A percentile compares a stretch with the other conserved stretches of the same genome.
Evolutionary conservation across 2,797 vertebrate species (phyloP).

Genomic region (Mormyrus hasselquistii): DNA sequence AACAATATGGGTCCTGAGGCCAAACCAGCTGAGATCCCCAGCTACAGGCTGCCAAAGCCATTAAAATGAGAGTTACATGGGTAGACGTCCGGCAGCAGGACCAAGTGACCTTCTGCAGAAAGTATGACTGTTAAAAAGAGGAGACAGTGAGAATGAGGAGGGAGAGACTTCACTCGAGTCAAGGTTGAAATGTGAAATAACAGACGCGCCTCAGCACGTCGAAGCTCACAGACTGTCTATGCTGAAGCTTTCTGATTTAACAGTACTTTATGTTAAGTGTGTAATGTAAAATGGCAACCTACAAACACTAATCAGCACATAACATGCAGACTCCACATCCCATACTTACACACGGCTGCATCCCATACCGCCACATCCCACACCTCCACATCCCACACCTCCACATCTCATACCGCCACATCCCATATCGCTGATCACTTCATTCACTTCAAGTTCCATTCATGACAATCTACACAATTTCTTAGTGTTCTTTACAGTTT

Average conservation of each 20-base stretch:
- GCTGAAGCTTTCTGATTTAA: not conserved
- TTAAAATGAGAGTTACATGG: conserved; percentile 46
- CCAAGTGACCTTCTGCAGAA: conserved; percentile 50
- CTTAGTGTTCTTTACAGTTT: not conserved
- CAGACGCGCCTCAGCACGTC: not conserved
- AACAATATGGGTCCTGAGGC: not conserved
- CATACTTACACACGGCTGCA: not conserved
- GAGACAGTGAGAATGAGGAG: not conserved
- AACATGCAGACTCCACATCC: not conserved
- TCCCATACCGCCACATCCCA: not conserved
- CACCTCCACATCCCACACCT: not conserved
- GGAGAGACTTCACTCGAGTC: not conserved
- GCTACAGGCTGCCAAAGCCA: not conserved
- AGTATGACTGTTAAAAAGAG: conserved; percentile 23
- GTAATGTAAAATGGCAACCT: not conserved
- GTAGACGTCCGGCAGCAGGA: conserved; percentile 47
- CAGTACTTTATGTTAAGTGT: not conserved
- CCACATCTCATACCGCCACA: not conserved
- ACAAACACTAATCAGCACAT: not conserved
- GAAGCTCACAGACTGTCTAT: not conserved
- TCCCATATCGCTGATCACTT: not conserved
- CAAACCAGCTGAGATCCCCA: not conserved
- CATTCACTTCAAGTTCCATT: not conserved
- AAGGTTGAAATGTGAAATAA: not conserved
- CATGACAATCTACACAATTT: not conserved